Conservation (phyloP, 2,797 vertebrate species). For the Schizopygopsis malacanthus region DNA sequence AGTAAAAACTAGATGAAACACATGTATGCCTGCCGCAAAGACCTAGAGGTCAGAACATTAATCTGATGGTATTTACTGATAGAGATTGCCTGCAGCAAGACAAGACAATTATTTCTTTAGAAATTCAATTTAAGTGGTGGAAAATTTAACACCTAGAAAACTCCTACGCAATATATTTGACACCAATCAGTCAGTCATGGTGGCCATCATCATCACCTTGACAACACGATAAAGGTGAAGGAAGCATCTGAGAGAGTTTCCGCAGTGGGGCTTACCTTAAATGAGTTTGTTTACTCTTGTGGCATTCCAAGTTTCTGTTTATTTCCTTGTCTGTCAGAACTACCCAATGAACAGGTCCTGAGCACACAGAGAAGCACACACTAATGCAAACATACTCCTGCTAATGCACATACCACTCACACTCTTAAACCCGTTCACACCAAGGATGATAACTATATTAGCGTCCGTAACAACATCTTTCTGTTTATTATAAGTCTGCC, state of each 20-base stretch:
- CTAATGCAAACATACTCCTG: conserved; percentile 29
- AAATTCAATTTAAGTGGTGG: conserved; percentile 22
- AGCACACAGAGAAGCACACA: not conserved
- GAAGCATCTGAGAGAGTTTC: not conserved
- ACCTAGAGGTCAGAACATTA: conserved; percentile 26
- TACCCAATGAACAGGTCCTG: conserved; percentile 17
- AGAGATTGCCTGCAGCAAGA: conserved; percentile 13
- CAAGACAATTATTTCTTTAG: conserved; percentile 26
- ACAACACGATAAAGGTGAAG: conserved; percentile 38
- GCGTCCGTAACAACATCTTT: not conserved
- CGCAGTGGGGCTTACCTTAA: conserved; percentile 6
- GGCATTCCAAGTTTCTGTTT: conserved; percentile 30
- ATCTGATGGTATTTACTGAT: conserved; percentile 30
- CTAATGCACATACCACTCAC: not conserved
- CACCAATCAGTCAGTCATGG: not conserved
- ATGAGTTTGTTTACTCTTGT: not conserved
- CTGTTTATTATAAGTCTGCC: not conserved
- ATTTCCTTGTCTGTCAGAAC: conserved; percentile 21
- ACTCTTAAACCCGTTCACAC: not conserved
- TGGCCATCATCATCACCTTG: conserved; percentile 14
- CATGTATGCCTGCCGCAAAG: conserved; percentile 32
- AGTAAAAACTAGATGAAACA: conserved; percentile 53
- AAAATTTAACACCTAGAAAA: conserved; percentile 39
- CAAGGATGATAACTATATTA: not conserved
- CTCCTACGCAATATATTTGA: conserved; percentile 2